phyloP scores from a whole-genome alignment of 2,797 vertebrate genomes.

The Falco rusticolus region DNA sequence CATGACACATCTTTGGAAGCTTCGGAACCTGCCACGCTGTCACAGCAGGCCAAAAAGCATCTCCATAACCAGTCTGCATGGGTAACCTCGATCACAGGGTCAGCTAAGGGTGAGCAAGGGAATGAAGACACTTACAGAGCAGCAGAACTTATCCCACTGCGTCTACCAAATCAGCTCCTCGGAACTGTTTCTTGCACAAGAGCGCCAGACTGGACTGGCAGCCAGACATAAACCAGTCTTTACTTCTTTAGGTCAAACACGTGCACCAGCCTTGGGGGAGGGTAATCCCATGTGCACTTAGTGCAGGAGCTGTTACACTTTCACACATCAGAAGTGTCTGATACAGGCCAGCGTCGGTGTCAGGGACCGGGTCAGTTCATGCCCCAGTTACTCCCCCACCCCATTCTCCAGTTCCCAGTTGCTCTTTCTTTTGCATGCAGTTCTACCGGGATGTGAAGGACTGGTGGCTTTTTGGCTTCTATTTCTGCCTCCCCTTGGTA shows the following conservation, averaged over 20 bases:
- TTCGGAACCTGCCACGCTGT: neutral
- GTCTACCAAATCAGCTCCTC: neutral
- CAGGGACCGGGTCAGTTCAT: neutral
- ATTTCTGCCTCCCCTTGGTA: conserved; percentile 89
- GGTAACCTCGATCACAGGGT: neutral
- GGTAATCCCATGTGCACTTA: accelerated
- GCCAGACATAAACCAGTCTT: neutral
- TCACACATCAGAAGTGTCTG: neutral
- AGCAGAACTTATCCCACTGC: accelerated
- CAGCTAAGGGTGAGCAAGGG: neutral
- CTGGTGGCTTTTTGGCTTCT: conserved; percentile 93
- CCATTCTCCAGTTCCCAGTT: neutral
- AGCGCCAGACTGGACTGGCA: neutral
- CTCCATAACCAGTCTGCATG: neutral
- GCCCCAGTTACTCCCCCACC: accelerated
- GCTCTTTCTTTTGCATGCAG: conserved; percentile 58
- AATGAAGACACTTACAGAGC: no score
- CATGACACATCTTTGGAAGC: neutral
- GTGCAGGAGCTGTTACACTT: neutral
- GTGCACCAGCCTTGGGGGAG: no score
- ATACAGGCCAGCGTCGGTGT: neutral
- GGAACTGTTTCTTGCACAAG: neutral
- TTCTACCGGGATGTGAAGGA: conserved; percentile 87
- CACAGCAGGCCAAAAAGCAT: neutral
- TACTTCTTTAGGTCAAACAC: accelerated